phyloP scores from a whole-genome alignment of 2,888 invertebrate species.

The Sepioteuthis lessoniana region DNA sequence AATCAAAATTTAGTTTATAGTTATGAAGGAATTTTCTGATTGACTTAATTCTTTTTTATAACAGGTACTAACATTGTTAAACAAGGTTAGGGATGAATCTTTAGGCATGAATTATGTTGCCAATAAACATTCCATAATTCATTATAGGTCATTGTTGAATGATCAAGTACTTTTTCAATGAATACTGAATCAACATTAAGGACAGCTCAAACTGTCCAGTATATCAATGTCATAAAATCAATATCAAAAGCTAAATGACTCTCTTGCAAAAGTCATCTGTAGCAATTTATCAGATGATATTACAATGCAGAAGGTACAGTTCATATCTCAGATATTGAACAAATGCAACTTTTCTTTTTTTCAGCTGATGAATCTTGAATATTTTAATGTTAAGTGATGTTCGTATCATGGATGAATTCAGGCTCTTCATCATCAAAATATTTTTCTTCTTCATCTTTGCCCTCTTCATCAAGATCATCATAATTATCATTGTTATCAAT shows the following conservation, averaged over 20 bases:
- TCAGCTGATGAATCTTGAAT: background rate
- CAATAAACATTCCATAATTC: too few species aligned
- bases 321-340: background rate
- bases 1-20: too few species aligned
- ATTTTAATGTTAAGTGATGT: constrained; percentile 48
- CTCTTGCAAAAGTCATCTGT: background rate
- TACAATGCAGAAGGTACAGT: background rate
- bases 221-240: background rate
- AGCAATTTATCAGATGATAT: background rate
- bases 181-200: background rate
- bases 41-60: too few species aligned
- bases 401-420: constrained; percentile 53
- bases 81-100: too few species aligned
- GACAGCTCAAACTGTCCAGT: too few species aligned
- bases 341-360: background rate
- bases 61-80: too few species aligned
- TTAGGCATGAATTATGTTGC: too few species aligned
- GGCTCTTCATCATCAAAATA: constrained; percentile 87
- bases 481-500: constrained; percentile 88
- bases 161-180: too few species aligned
- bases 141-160: too few species aligned
- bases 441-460: constrained; percentile 89
- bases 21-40: too few species aligned
- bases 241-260: background rate
- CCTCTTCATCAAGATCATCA: constrained; percentile 84